Conservation (phyloP, 2,888 invertebrate species). For the Drosophila monieri region DNA sequence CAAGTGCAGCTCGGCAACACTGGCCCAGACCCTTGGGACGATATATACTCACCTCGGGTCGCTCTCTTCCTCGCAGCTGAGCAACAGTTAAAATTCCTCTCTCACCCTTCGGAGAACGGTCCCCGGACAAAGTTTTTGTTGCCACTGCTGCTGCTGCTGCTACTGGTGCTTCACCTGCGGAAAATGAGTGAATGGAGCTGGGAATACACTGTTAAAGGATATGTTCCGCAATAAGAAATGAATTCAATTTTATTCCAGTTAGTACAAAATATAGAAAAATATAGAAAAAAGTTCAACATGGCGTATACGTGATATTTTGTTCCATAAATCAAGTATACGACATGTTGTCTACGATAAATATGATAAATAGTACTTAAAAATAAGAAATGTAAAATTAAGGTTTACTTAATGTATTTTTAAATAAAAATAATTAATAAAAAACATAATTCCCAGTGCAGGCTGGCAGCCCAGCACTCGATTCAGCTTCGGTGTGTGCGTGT, state of each 20-base stretch:
- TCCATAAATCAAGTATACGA: background rate
- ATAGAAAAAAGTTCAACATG: background rate
- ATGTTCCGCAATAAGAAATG: background rate
- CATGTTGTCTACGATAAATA: no score
- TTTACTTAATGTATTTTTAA: background rate
- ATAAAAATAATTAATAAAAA: background rate
- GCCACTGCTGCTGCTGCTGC: slow-evolving; percentile 20
- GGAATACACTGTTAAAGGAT: slow-evolving; percentile 17
- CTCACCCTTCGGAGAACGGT: slow-evolving; percentile 52
- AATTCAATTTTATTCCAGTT: no score
- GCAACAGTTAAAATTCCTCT: slow-evolving; percentile 67
- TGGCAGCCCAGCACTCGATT: slow-evolving; percentile 14
- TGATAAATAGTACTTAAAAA: background rate
- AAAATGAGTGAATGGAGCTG: slow-evolving; percentile 51
- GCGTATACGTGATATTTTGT: background rate
- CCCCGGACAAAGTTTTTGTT: slow-evolving; percentile 62
- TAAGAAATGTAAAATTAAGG: no score
- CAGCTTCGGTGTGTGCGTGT: slow-evolving; percentile 8
- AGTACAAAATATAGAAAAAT: background rate
- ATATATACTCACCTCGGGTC: slow-evolving; percentile 8
- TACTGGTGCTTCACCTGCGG: slow-evolving; percentile 48
- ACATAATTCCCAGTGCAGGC: background rate
- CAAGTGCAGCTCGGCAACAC: slow-evolving; percentile 65
- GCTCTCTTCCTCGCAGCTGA: slow-evolving; percentile 41
- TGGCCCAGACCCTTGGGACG: slow-evolving; percentile 20